phyloP scores from a whole-genome alignment of 2,113 vertebrate genomes.

The Circaetus gallicus region DNA sequence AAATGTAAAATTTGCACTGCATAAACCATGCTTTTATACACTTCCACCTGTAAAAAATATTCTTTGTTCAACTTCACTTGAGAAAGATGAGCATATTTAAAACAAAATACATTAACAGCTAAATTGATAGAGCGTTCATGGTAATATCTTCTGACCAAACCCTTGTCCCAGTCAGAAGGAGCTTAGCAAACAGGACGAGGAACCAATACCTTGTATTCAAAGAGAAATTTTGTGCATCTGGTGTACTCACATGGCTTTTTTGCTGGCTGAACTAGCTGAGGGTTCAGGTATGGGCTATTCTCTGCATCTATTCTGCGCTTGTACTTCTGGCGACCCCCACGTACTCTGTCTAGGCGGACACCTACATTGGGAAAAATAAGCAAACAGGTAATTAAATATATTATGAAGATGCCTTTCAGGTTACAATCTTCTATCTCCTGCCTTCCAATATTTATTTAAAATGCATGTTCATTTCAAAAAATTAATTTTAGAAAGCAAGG shows the following conservation, averaged over 20 bases:
- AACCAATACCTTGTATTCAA: background rate
- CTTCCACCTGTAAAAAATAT: conserved; percentile 38
- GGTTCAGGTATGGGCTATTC: conserved; percentile 99
- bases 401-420: background rate
- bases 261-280: conserved; percentile 94
- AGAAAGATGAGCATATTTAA: background rate
- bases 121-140: background rate
- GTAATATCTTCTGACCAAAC: background rate
- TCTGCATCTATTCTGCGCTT: conserved; percentile 99
- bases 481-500: background rate
- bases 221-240: background rate
- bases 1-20: conserved; percentile 68
- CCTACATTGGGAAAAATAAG: conserved; percentile 76
- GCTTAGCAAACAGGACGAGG: background rate
- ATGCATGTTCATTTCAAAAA: background rate
- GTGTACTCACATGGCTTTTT: conserved; percentile 98
- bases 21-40: conserved; percentile 59
- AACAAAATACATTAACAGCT: background rate
- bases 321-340: conserved; percentile 98
- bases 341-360: conserved; percentile 97
- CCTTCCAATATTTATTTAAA: background rate
- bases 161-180: background rate
- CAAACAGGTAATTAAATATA: conserved; percentile 9
- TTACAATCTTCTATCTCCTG: background rate
- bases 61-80: conserved; percentile 16